Evolutionary conservation across 2,888 invertebrate species (phyloP).

Genomic region (Harpalus rubripes): DNA sequence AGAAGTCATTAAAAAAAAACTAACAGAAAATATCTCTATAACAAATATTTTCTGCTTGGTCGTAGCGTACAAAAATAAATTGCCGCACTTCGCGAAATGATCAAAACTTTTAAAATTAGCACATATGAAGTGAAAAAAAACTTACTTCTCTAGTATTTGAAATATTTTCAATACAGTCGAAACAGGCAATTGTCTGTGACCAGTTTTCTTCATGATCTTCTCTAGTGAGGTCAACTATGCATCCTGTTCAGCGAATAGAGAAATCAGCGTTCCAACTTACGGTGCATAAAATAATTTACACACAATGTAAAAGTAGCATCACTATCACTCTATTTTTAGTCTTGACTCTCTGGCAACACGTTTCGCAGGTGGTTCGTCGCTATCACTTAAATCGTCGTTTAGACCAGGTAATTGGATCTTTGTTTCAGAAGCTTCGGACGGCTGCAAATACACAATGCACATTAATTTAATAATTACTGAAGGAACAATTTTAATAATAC

Average conservation of each 20-base stretch:
- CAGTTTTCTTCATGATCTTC: slow-evolving; percentile 13
- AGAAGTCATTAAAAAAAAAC: slow-evolving; percentile 25
- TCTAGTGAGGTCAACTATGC: slow-evolving; percentile 18
- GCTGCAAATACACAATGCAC: slow-evolving; percentile 77
- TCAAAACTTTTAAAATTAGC: slow-evolving; percentile 21
- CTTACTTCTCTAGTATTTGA: slow-evolving; percentile 36
- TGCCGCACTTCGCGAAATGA: slow-evolving; percentile 12
- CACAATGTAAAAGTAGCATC: slow-evolving; percentile 15
- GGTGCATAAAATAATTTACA: slow-evolving; percentile 22
- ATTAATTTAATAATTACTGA: neutral
- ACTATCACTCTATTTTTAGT: slow-evolving; percentile 60
- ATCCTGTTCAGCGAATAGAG: neutral
- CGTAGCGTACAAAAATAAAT: slow-evolving; percentile 40
- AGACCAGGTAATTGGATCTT: slow-evolving; percentile 87
- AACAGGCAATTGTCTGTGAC: neutral
- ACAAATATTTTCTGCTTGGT: slow-evolving; percentile 42
- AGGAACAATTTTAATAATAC: neutral
- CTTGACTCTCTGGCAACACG: slow-evolving; percentile 69
- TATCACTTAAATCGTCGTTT: slow-evolving; percentile 78
- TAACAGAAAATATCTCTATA: slow-evolving; percentile 27
- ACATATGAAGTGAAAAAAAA: slow-evolving; percentile 31
- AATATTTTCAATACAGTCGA: slow-evolving; percentile 23
- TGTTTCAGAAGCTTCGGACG: slow-evolving; percentile 89
- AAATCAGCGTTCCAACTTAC: neutral
- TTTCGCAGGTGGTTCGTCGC: slow-evolving; percentile 77